Evolutionary conservation across 2,797 vertebrate species (phyloP).

Genomic region (Novumbra hubbsi): DNA sequence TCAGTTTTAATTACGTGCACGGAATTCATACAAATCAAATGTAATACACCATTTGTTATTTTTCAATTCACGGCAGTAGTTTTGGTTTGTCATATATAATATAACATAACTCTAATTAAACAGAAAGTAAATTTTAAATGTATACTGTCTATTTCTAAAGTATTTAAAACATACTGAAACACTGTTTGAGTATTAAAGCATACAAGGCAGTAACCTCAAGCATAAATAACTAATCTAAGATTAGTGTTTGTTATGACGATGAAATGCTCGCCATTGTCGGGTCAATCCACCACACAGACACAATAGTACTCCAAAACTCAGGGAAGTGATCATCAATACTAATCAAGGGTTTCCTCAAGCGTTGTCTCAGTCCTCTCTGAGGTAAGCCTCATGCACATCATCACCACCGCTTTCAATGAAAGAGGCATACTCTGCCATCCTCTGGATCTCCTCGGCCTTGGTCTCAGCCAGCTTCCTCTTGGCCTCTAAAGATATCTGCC

Average conservation of each 20-base stretch:
- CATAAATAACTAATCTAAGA: too few species aligned
- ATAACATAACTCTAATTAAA: neutral
- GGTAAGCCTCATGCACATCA: constrained; percentile 83
- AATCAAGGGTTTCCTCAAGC: neutral
- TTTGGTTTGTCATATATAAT: neutral
- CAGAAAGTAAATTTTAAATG: neutral
- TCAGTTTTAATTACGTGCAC: constrained; percentile 4
- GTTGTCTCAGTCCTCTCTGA: constrained; percentile 86
- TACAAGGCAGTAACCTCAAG: too few species aligned
- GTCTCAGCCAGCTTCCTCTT: constrained; percentile 84
- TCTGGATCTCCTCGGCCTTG: constrained; percentile 87
- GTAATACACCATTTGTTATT: neutral
- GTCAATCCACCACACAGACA: too few species aligned
- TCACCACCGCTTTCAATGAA: constrained; percentile 54
- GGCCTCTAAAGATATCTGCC: constrained; percentile 80
- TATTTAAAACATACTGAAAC: neutral
- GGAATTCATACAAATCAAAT: constrained; percentile 6
- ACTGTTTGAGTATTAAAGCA: neutral
- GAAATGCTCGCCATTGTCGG: too few species aligned
- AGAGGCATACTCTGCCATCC: constrained; percentile 61
- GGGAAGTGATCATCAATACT: too few species aligned
- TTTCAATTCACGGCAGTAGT: neutral
- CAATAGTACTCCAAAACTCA: too few species aligned
- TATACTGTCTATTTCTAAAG: neutral
- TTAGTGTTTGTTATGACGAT: too few species aligned